Base-by-base conservation (phyloP, 2,113 vertebrate genomes). In the Monarcha castaneiventris region DNA sequence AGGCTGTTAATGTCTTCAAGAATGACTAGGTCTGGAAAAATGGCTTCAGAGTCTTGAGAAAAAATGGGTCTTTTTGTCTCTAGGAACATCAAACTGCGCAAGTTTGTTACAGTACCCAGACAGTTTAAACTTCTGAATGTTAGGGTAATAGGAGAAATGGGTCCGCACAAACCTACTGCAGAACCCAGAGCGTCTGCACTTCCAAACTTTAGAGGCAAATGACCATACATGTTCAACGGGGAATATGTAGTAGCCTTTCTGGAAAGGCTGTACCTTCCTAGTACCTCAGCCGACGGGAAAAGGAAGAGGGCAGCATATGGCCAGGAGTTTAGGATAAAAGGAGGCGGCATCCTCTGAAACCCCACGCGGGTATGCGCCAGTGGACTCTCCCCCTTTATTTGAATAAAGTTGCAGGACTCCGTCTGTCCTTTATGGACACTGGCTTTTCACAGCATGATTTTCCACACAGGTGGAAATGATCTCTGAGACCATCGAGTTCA, bases 41-140 rank as follows among this genome's bases (percentile, higher is more conserved):
- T 5, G 9, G 8, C 16, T 21, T 35, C 35, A 11, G 5, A 25
- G 25, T 30, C 51, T 35, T 43, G 20, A 30, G 32, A 37, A 8
- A 35, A 43, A 61, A 15, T 4, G 19, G 6, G 30, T n/a, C 7
- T n/a, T 64, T 48, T 39, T 48, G 13, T 16, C 41, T n/a, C 11
- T 48, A 4, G 1, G 2, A 22, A 4, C 4, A 10, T 33, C 6
- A 55, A 33, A 39, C 33, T 37, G 22, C 0, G 1, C 17, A 21
- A 55, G 17, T 27, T 73, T 74, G 22, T 33, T 74, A 8, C 7
- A 13, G 35, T 32, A 59, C 15, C 3, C 35, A 29, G 29, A 11
- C 18, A n/a, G 11, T 33, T 56, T 48, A 16, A 68, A 22, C 8
- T 39, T 41, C 9, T 41, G 43, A 66, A 13, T 16, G 41, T 64